Conservation (phyloP, 2,888 invertebrate genomes). For the Mechanitis messenoides region DNA sequence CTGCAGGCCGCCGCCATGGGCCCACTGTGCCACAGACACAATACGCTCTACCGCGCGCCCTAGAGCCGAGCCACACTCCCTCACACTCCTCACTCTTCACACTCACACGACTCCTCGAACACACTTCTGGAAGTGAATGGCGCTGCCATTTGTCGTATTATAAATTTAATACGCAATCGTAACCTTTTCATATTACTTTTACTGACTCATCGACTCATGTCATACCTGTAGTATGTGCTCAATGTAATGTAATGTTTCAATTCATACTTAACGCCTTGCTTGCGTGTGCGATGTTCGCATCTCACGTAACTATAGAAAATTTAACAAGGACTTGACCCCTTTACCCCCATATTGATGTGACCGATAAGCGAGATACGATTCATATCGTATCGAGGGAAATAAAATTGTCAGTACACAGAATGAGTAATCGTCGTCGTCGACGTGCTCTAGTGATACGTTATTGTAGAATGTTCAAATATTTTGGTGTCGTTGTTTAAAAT, state of each 20-base stretch:
- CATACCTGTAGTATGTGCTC: not conserved
- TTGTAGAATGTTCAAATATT: not conserved
- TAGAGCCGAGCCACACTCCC: constrained; percentile 9
- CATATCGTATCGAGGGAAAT: constrained; percentile 41
- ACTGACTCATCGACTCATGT: not conserved
- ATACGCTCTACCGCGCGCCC: constrained; percentile 43
- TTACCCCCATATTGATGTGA: constrained; percentile 19
- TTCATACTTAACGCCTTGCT: constrained; percentile 5
- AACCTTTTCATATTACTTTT: not conserved
- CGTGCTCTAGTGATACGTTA: not conserved
- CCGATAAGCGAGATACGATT: constrained; percentile 34
- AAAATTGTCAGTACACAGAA: constrained; percentile 17
- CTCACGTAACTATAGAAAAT: constrained; percentile 9
- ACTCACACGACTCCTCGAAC: not conserved
- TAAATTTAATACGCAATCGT: not conserved
- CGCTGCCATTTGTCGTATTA: not conserved
- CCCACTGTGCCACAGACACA: constrained; percentile 46
- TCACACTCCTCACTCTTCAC: constrained; percentile 1
- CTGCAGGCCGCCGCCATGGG: constrained; percentile 33
- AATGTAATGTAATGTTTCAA: constrained; percentile 1
- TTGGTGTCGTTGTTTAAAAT: constrained; percentile 1
- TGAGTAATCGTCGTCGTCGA: constrained; percentile 2
- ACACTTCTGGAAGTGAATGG: not conserved
- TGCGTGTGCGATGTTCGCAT: constrained; percentile 20
- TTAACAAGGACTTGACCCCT: constrained; percentile 4